These are phyloP conservation scores for Tetramorium bicarinatum DNA, from an alignment of 2,888 invertebrate genomes.

Conservation along the genomic window DNA sequence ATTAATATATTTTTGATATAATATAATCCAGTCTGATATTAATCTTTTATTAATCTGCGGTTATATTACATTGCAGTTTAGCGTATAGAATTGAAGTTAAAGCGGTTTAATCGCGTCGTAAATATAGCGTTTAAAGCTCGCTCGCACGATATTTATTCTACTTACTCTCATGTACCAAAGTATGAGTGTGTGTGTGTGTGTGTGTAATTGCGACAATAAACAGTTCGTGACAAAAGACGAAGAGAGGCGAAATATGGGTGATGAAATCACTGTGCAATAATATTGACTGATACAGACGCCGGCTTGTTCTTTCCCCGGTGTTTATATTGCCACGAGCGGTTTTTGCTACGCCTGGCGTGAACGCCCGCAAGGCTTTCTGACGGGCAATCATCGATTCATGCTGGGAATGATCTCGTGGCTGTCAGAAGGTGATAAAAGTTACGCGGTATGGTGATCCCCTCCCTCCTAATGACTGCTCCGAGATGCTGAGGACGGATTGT, in stretches of 20 bases:
- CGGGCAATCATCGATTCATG: slow-evolving; percentile 65
- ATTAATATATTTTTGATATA: not conserved
- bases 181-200: not conserved
- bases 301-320: slow-evolving; percentile 17
- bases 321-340: slow-evolving; percentile 38
- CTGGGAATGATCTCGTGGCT: slow-evolving; percentile 60
- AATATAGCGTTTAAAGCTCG: not conserved
- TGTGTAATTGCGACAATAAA: slow-evolving; percentile 36
- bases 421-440: slow-evolving; percentile 58
- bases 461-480: slow-evolving; percentile 31
- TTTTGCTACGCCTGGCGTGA: slow-evolving; percentile 52
- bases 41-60: not conserved
- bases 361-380: slow-evolving; percentile 58
- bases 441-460: slow-evolving; percentile 50
- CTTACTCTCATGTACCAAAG: not conserved
- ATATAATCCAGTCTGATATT: not conserved
- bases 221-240: slow-evolving; percentile 36
- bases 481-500: not conserved
- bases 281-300: slow-evolving; percentile 41
- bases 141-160: not conserved
- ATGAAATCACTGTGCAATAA: slow-evolving; percentile 56
- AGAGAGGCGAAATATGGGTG: not conserved
- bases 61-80: not conserved
- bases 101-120: not conserved
- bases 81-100: not conserved